phyloP scores from a whole-genome alignment of 2,888 invertebrate genomes.

The Eilema griseolum region DNA sequence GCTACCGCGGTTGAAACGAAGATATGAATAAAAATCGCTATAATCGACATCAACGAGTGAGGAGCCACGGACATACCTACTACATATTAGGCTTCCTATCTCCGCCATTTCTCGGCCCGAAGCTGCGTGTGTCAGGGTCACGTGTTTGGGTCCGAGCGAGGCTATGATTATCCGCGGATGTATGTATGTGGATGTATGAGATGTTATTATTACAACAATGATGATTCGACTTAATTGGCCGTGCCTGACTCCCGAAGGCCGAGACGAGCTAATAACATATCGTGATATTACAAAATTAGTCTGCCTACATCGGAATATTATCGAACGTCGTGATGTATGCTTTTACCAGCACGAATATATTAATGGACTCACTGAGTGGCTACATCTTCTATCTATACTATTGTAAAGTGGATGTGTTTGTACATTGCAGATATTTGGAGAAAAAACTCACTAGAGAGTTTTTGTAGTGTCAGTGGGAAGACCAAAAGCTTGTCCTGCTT shows the following conservation, averaged over 20 bases:
- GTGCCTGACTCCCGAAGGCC: constrained; percentile 14
- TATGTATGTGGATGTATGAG: background rate
- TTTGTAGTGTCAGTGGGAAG: too few relatives aligned
- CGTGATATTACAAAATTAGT: background rate
- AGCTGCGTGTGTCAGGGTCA: background rate
- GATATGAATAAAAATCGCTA: background rate
- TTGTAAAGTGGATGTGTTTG: too few relatives aligned
- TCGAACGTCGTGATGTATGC: background rate
- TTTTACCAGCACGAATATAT: background rate
- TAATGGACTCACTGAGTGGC: background rate
- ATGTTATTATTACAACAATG: constrained; percentile 12
- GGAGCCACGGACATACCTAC: too few relatives aligned
- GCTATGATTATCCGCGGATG: constrained; percentile 11
- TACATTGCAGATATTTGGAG: too few relatives aligned
- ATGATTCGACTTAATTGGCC: constrained; percentile 10
- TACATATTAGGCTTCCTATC: background rate
- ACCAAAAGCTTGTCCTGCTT: too few relatives aligned
- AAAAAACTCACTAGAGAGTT: too few relatives aligned
- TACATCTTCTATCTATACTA: background rate
- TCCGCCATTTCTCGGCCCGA: background rate
- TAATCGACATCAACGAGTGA: too few relatives aligned
- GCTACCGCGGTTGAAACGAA: too few relatives aligned
- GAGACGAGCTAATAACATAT: constrained; percentile 1
- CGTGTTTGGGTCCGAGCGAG: background rate
- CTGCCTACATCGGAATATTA: background rate